Evolutionary conservation across 2,113 vertebrate genomes (phyloP).

Genomic region (Mormoops blainvillei): DNA sequence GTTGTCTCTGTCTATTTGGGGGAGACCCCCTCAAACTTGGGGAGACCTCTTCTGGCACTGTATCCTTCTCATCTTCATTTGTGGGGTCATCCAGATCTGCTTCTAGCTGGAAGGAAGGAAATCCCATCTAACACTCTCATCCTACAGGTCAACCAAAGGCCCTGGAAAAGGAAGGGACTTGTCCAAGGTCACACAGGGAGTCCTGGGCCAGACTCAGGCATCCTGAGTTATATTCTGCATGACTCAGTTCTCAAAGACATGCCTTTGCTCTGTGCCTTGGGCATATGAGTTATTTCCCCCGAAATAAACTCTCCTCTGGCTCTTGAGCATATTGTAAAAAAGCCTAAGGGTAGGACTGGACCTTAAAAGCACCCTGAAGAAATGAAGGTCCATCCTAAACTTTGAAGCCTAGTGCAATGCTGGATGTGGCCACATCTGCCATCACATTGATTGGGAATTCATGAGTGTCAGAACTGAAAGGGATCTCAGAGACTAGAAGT

Average conservation of each 20-base stretch:
- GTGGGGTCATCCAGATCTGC: background rate
- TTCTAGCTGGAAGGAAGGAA: background rate
- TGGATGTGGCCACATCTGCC: background rate
- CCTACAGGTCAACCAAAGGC: background rate
- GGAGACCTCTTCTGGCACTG: background rate
- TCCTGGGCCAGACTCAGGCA: background rate
- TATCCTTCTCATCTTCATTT: background rate
- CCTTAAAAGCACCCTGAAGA: background rate
- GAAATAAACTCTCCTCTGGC: conserved; percentile 8
- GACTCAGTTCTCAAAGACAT: background rate
- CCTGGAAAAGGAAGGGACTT: background rate
- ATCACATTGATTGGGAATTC: background rate
- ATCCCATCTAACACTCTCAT: background rate
- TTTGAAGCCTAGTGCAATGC: background rate
- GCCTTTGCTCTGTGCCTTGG: background rate
- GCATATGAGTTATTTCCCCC: background rate
- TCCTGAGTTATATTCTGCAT: background rate
- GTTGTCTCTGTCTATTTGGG: background rate
- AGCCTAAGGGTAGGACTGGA: background rate
- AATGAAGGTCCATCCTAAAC: background rate
- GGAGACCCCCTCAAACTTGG: background rate
- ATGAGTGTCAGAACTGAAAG: background rate
- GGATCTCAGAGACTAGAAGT: conserved; percentile 15
- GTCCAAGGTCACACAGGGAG: background rate
- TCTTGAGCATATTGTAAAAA: background rate